A percentile compares a stretch with the other conserved stretches of the same genome.
Conservation (phyloP, 2,888 invertebrate genomes). For the Synergus laeviventris region DNA sequence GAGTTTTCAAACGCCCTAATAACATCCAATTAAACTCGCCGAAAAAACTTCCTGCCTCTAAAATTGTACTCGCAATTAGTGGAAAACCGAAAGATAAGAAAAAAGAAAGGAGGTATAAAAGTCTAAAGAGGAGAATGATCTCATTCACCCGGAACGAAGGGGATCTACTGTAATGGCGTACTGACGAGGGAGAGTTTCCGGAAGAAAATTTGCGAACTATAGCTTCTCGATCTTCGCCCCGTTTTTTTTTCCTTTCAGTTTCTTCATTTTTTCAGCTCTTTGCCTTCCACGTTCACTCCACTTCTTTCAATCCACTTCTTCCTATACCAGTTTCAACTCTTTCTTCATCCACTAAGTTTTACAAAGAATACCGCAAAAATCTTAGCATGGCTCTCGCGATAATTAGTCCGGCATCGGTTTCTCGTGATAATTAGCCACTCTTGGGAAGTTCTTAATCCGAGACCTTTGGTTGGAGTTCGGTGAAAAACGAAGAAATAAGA, state of each 20-base stretch:
- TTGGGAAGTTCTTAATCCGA: conserved; percentile 59
- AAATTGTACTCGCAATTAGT: conserved; percentile 36
- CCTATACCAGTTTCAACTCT: conserved; percentile 38
- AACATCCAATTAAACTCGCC: conserved; percentile 34
- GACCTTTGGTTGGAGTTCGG: conserved; percentile 51
- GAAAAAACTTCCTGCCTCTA: conserved; percentile 31
- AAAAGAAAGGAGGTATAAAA: conserved; percentile 34
- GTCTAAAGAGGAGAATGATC: conserved; percentile 40
- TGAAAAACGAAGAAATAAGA: conserved; percentile 38
- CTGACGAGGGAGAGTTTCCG: conserved; percentile 40
- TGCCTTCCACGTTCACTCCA: neutral
- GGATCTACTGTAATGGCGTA: conserved; percentile 34
- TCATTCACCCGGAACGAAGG: conserved; percentile 37
- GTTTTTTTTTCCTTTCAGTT: conserved; percentile 21
- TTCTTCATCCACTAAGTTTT: conserved; percentile 49
- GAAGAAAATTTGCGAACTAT: conserved; percentile 39
- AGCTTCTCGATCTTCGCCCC: conserved; percentile 35
- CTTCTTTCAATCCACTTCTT: neutral
- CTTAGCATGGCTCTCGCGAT: conserved; percentile 55
- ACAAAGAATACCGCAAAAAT: conserved; percentile 56
- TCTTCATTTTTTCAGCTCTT: conserved; percentile 25
- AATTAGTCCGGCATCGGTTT: conserved; percentile 60
- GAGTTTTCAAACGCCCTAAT: conserved; percentile 32
- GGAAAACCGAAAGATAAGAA: conserved; percentile 33
- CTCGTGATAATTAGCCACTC: conserved; percentile 62